A percentile compares a stretch with the other conserved stretches of the same genome.
These are phyloP conservation scores for Hafferia zeledoni DNA, from an alignment of 2,797 vertebrate genomes.

Conservation along the genomic window DNA sequence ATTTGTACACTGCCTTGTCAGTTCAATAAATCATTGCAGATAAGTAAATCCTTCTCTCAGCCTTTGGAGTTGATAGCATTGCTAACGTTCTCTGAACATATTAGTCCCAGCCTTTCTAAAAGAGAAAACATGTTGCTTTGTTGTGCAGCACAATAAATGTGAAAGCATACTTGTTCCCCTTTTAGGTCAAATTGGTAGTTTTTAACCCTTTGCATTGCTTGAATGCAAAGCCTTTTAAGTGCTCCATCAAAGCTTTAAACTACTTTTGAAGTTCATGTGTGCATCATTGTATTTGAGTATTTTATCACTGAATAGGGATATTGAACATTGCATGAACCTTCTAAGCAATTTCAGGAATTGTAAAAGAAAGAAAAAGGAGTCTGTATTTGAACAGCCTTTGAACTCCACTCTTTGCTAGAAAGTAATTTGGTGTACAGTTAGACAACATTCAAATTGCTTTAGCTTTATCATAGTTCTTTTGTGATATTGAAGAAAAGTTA, in stretches of 20 bases:
- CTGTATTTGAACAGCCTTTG: background rate
- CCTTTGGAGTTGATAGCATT: conserved; percentile 59
- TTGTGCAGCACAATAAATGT: conserved; percentile 14
- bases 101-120: conserved; percentile 16
- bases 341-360: background rate
- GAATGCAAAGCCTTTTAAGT: background rate
- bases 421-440: background rate
- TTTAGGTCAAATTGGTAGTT: background rate
- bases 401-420: background rate
- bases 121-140: background rate
- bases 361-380: background rate
- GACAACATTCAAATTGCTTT: background rate
- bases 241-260: background rate
- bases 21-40: conserved; percentile 71
- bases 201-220: background rate
- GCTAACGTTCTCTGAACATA: conserved; percentile 53
- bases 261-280: background rate
- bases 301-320: background rate
- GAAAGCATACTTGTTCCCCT: background rate
- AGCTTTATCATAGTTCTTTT: background rate
- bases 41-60: conserved; percentile 74
- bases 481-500: background rate
- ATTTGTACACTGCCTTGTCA: conserved; percentile 56
- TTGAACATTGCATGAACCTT: background rate
- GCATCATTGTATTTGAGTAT: background rate